Evolutionary conservation across 53 echinoderm and acorn worm genomes (phyloP).

Genomic region (Glandiceps talaboti): DNA sequence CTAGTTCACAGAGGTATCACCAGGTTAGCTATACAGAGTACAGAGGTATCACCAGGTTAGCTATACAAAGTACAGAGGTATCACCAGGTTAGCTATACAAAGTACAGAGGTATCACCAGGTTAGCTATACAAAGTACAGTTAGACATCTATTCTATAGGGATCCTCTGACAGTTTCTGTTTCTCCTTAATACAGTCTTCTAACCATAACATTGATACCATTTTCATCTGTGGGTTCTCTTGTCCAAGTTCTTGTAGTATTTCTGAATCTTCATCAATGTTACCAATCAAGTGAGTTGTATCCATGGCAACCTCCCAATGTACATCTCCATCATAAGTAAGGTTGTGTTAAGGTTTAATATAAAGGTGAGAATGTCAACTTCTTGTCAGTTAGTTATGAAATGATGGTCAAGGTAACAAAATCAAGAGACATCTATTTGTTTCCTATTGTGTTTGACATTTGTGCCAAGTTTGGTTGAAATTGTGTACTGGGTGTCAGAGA

Average conservation of each 20-base stretch:
- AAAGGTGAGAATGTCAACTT: too few relatives aligned
- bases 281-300: conserved; percentile 59
- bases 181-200: conserved; percentile 48
- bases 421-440: background rate
- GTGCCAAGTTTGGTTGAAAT: too few relatives aligned
- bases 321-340: conserved; percentile 75
- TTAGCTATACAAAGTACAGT: too few relatives aligned
- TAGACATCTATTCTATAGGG: conserved; percentile 9
- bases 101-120: too few relatives aligned
- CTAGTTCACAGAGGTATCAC: too few relatives aligned
- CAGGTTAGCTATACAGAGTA: too few relatives aligned
- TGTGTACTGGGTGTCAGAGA: background rate
- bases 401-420: background rate
- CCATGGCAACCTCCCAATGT: conserved; percentile 11
- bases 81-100: too few relatives aligned
- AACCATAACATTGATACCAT: conserved; percentile 51
- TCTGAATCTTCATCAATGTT: conserved; percentile 7
- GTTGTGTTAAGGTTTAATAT: background rate
- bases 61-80: too few relatives aligned
- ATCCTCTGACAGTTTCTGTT: conserved; percentile 29
- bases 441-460: too few relatives aligned
- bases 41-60: too few relatives aligned
- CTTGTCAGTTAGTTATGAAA: too few relatives aligned
- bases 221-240: conserved; percentile 6
- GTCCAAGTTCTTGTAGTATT: background rate